Conservation (phyloP, 2,888 invertebrate species). For the Philonicus albiceps region DNA sequence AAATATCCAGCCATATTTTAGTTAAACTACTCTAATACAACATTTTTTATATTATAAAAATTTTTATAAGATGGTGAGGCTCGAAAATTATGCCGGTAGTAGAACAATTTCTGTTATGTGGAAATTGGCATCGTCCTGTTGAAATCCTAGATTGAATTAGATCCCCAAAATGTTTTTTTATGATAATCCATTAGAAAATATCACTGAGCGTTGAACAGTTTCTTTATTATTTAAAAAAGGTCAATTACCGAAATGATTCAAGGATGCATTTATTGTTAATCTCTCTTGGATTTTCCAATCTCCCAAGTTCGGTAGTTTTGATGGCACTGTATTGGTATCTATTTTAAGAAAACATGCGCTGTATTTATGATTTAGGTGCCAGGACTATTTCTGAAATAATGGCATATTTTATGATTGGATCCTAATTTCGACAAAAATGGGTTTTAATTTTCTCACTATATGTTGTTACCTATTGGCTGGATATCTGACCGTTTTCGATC, state of each 20-base stretch:
- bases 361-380: neutral
- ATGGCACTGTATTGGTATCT: no score
- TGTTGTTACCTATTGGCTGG: neutral
- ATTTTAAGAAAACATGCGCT: no score
- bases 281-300: neutral
- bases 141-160: neutral
- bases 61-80: no score
- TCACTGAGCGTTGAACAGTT: neutral
- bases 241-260: neutral
- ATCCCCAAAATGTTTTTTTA: no score
- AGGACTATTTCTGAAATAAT: neutral
- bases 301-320: neutral
- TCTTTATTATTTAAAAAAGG: neutral
- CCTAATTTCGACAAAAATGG: neutral
- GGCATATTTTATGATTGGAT: neutral
- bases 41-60: neutral
- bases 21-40: neutral
- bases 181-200: neutral
- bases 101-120: no score
- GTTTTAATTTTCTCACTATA: neutral
- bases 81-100: no score
- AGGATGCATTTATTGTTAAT: neutral
- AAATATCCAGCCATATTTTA: neutral
- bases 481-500: neutral
- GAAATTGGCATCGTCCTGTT: no score